phyloP scores from a whole-genome alignment of 1,140 invertebrate genomes.

The Pantala flavescens region DNA sequence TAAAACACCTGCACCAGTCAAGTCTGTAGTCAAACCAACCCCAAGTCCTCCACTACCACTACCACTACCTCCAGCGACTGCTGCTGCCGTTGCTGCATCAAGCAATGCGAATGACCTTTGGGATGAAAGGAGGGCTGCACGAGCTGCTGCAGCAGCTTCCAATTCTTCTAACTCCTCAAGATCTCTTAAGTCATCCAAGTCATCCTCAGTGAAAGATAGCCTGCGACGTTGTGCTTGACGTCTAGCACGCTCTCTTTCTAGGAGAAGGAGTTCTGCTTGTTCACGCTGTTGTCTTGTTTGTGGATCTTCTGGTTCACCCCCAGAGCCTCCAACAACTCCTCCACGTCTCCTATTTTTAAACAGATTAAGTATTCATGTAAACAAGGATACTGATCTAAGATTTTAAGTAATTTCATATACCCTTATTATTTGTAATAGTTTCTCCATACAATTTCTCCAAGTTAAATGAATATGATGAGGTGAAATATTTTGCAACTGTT shows the following conservation, averaged over 20 bases:
- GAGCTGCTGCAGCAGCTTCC: not conserved
- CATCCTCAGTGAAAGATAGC: slow-evolving; percentile 18
- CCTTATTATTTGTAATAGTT: too few species aligned
- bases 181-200: slow-evolving; percentile 17
- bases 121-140: slow-evolving; percentile 22
- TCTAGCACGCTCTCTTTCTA: not conserved
- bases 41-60: not conserved
- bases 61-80: not conserved
- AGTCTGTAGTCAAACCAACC: not conserved
- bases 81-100: not conserved
- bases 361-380: not conserved
- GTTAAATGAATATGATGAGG: too few species aligned
- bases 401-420: too few species aligned
- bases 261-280: not conserved
- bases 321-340: not conserved
- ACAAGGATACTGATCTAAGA: too few species aligned
- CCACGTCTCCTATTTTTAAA: not conserved
- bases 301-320: not conserved
- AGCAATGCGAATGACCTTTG: not conserved
- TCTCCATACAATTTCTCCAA: too few species aligned
- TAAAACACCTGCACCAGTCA: not conserved
- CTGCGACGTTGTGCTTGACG: slow-evolving; percentile 12
- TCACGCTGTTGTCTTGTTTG: not conserved
- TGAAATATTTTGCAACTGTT: too few species aligned
- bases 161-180: not conserved